Percentiles rank a stretch among this genome's conserved stretches.
phyloP scores from a whole-genome alignment of 64 coral and sea anemone genomes.

The Actinia equina region DNA sequence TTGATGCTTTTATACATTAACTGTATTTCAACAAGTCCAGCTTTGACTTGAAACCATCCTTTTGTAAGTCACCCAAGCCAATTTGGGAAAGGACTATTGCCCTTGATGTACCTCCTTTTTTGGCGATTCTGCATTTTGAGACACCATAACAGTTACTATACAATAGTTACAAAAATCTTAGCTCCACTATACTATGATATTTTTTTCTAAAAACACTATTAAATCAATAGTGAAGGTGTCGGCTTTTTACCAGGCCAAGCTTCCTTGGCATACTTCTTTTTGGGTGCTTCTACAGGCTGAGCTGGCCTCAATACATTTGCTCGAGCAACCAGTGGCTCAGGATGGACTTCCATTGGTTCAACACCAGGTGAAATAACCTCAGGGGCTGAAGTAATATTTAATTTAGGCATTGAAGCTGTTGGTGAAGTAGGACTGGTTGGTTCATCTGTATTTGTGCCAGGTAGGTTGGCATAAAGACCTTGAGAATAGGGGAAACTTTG shows the following conservation, averaged over 20 bases:
- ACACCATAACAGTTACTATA: too few species aligned
- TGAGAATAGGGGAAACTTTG: slow-evolving; percentile 94
- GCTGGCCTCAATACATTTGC: slow-evolving; percentile 42
- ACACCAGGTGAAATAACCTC: slow-evolving; percentile 60
- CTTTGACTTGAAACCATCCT: too few species aligned
- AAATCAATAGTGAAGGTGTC: slow-evolving; percentile 87
- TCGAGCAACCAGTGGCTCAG: slow-evolving; percentile 36
- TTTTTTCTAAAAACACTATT: background rate
- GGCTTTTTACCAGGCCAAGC: slow-evolving; percentile 99
- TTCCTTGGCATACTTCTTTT: slow-evolving; percentile 99
- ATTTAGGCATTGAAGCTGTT: slow-evolving; percentile 50
- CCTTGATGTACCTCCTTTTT: too few species aligned
- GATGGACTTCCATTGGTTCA: slow-evolving; percentile 13
- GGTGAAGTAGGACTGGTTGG: slow-evolving; percentile 79
- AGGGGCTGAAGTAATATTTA: slow-evolving; percentile 83
- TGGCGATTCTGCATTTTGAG: too few species aligned
- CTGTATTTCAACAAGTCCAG: too few species aligned
- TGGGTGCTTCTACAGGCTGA: slow-evolving; percentile 64
- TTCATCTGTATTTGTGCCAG: slow-evolving; percentile 26
- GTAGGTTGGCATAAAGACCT: slow-evolving; percentile 91
- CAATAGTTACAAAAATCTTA: background rate
- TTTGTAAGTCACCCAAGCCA: too few species aligned
- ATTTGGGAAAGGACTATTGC: too few species aligned
- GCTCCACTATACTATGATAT: background rate
- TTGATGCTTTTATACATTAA: too few species aligned